A percentile compares a stretch with the other conserved stretches of the same genome.
Conservation (phyloP, 2,113 vertebrate genomes). For the Atractosteus spatula region DNA sequence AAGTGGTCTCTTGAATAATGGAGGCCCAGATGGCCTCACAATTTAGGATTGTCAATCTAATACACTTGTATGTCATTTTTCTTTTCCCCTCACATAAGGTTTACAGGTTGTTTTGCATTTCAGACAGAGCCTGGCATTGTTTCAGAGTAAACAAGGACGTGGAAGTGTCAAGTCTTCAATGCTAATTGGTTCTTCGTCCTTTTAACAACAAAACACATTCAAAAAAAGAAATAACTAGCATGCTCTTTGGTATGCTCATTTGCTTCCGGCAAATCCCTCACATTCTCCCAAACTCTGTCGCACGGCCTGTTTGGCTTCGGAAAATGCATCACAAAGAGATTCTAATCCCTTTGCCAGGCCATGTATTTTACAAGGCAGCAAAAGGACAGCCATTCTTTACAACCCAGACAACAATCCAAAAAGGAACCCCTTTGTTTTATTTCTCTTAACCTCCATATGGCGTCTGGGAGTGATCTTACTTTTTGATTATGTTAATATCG, state of each 20-base stretch:
- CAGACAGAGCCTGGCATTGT: slow-evolving; percentile 12
- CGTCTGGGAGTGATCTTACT: background rate
- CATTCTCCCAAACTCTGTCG: background rate
- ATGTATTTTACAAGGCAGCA: background rate
- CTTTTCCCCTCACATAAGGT: background rate
- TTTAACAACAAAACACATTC: slow-evolving; percentile 25
- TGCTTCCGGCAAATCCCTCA: slow-evolving; percentile 24
- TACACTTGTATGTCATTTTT: background rate
- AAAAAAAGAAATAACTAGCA: slow-evolving; percentile 34
- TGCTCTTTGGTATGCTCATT: slow-evolving; percentile 31
- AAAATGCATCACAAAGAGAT: background rate
- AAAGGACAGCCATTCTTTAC: background rate
- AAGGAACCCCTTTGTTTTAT: background rate
- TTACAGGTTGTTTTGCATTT: slow-evolving; percentile 28
- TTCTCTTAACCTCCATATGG: slow-evolving; percentile 12
- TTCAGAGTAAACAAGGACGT: slow-evolving; percentile 24
- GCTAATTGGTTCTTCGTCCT: slow-evolving; percentile 29
- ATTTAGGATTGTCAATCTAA: slow-evolving; percentile 5
- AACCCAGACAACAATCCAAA: background rate
- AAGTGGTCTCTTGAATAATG: slow-evolving; percentile 30
- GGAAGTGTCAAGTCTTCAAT: slow-evolving; percentile 22
- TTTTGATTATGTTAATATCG: slow-evolving; percentile 2
- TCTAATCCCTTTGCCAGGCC: background rate
- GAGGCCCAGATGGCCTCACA: slow-evolving; percentile 21
- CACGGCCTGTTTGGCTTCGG: background rate